Evolutionary conservation across 2,113 vertebrate genomes (phyloP).

Genomic region (Pogona vitticeps): DNA sequence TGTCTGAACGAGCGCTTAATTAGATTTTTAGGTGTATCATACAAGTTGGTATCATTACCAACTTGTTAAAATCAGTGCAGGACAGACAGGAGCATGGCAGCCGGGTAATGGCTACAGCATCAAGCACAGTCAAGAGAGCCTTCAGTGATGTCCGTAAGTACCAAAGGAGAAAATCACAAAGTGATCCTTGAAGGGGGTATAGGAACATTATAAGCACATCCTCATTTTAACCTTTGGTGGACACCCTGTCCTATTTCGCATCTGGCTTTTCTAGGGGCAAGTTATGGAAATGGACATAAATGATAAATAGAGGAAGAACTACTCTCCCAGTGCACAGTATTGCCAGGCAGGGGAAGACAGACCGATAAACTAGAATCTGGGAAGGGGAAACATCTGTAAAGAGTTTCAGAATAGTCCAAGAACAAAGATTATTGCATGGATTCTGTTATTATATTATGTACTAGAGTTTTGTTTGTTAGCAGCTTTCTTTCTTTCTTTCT

Average conservation of each 20-base stretch:
- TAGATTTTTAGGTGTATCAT: too few species aligned
- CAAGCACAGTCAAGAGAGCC: neutral
- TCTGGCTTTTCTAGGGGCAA: conserved; percentile 3
- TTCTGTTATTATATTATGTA: conserved; percentile 14
- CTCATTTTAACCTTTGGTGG: too few species aligned
- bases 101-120: neutral
- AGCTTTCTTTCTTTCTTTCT: neutral
- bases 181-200: neutral
- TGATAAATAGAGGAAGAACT: conserved; percentile 6
- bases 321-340: neutral
- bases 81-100: too few species aligned
- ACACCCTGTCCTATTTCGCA: neutral
- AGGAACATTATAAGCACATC: too few species aligned
- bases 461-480: conserved; percentile 10
- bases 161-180: neutral
- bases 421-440: neutral
- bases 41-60: too few species aligned
- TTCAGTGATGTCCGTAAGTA: neutral
- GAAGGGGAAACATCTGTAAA: neutral
- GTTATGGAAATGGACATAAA: conserved; percentile 10
- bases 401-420: neutral
- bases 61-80: too few species aligned
- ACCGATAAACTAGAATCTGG: neutral
- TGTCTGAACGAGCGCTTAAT: too few species aligned
- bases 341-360: neutral